Conservation (phyloP, 2,888 invertebrate species). For the Teleiodes luculella region DNA sequence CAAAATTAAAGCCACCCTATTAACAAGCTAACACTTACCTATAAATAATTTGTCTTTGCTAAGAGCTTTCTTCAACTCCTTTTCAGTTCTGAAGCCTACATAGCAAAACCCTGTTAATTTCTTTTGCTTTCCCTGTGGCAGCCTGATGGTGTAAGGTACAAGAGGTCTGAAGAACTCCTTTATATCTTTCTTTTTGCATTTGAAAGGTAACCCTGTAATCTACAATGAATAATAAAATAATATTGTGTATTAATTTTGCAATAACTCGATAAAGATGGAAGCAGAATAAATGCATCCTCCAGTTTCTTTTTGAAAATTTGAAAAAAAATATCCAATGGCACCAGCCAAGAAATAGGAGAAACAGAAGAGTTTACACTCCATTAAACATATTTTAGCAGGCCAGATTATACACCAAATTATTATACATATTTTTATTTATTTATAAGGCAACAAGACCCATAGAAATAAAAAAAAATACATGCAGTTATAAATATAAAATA, state of each 20-base stretch:
- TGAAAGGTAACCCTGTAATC: slow-evolving; percentile 87
- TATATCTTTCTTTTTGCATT: slow-evolving; percentile 89
- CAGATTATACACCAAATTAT: no score
- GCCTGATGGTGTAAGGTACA: slow-evolving; percentile 86
- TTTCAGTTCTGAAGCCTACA: slow-evolving; percentile 92
- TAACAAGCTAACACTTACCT: slow-evolving; percentile 79
- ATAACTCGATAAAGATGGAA: no score
- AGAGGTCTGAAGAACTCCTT: slow-evolving; percentile 91
- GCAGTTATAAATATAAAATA: no score
- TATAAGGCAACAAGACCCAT: no score
- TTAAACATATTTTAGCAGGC: no score
- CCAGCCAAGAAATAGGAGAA: no score
- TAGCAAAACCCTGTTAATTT: slow-evolving; percentile 91
- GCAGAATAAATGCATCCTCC: no score
- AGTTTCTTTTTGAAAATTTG: neutral
- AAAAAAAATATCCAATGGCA: no score
- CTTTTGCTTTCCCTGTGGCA: slow-evolving; percentile 81
- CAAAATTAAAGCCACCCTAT: no score
- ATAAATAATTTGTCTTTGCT: slow-evolving; percentile 91
- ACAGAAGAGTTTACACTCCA: no score
- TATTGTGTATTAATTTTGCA: neutral
- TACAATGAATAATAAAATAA: slow-evolving; percentile 39
- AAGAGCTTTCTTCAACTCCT: slow-evolving; percentile 87
- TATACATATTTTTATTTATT: no score
- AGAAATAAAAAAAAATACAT: no score